Evolutionary conservation across 2,888 invertebrate genomes (phyloP).

Genomic region (Tiphia femorata): DNA sequence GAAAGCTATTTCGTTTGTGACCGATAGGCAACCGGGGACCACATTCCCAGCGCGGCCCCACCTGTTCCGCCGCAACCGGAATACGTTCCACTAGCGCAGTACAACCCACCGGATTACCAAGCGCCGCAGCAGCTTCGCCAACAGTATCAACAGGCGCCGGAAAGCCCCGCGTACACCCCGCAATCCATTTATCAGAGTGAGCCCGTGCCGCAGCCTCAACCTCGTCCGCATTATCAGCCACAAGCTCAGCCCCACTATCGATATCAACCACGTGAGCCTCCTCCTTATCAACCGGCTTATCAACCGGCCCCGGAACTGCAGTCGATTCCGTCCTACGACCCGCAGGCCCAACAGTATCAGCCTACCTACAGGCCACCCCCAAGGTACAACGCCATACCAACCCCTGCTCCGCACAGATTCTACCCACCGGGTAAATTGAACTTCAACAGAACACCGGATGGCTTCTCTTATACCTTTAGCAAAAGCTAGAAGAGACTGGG

Average conservation of each 20-base stretch:
- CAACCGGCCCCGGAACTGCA: constrained; percentile 45
- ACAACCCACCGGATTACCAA: constrained; percentile 62
- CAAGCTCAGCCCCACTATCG: constrained; percentile 68
- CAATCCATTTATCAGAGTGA: constrained; percentile 62
- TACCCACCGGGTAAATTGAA: constrained; percentile 89
- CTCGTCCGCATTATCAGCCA: constrained; percentile 50
- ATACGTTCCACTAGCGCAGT: constrained; percentile 57
- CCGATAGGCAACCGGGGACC: constrained; percentile 80
- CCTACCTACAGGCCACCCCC: constrained; percentile 62
- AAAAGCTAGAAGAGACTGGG: constrained; percentile 69
- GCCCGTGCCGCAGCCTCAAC: constrained; percentile 20
- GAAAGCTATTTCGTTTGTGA: too few species aligned
- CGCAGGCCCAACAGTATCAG: constrained; percentile 37
- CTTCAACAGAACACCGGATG: constrained; percentile 88
- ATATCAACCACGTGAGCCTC: constrained; percentile 53
- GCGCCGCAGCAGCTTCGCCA: constrained; percentile 27
- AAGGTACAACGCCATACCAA: constrained; percentile 74
- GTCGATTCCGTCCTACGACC: constrained; percentile 69
- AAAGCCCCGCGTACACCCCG: constrained; percentile 71
- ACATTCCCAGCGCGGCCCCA: constrained; percentile 72
- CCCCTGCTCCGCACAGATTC: constrained; percentile 81
- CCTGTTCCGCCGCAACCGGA: constrained; percentile 69
- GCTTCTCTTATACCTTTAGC: constrained; percentile 89
- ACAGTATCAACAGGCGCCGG: constrained; percentile 63
- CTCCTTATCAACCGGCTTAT: constrained; percentile 34